Percentiles rank a stretch among this genome's conserved stretches.
Evolutionary conservation across 2,113 vertebrate genomes (phyloP).

Genomic region (Trematomus loennbergii): DNA sequence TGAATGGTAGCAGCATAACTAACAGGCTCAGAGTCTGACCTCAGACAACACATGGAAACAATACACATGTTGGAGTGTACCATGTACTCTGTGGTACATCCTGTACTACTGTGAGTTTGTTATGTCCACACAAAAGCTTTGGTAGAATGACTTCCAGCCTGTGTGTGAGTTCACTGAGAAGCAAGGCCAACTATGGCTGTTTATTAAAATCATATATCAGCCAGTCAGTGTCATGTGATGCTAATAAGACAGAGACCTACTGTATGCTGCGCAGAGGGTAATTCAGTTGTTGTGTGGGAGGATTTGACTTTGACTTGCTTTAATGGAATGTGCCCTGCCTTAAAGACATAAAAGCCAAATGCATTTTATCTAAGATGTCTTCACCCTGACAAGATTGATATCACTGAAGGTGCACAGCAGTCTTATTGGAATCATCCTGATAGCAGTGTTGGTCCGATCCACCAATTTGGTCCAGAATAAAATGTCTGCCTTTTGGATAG

Average conservation of each 20-base stretch:
- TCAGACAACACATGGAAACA: conserved; percentile 14
- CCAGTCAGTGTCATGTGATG: neutral
- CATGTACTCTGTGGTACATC: neutral
- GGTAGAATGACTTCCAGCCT: neutral
- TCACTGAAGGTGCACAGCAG: neutral
- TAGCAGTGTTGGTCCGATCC: neutral
- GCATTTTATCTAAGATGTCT: neutral
- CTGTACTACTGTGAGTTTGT: neutral
- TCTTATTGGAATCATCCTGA: neutral
- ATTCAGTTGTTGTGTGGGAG: conserved; percentile 13
- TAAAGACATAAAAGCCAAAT: conserved; percentile 2
- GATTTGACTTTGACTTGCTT: conserved; percentile 16
- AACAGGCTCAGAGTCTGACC: neutral
- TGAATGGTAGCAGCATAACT: neutral
- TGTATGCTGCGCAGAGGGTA: neutral
- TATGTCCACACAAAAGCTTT: neutral
- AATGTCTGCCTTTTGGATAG: neutral
- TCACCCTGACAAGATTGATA: neutral
- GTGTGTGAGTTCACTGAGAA: neutral
- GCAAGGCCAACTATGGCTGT: no score
- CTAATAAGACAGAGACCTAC: neutral
- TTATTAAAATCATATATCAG: neutral
- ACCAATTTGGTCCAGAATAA: neutral
- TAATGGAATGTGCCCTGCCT: conserved; percentile 42
- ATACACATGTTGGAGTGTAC: neutral